phyloP scores from a whole-genome alignment of 1,140 invertebrate species.

The Zophobas morio region DNA sequence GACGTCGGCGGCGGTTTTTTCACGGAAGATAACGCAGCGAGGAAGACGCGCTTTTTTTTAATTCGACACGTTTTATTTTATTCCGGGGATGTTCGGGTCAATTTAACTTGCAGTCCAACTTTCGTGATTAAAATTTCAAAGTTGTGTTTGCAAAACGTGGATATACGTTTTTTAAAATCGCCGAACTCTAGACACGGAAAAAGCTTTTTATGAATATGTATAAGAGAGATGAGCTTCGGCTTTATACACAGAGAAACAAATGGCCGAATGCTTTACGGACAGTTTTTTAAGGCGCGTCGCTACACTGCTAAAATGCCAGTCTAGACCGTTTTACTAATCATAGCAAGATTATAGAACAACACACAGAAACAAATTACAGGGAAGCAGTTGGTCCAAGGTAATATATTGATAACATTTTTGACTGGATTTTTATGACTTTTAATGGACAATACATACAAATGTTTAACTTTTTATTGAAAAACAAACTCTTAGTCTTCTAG shows the following conservation, averaged over 20 bases:
- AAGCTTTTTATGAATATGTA: slow-evolving; percentile 53
- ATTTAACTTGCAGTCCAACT: slow-evolving; percentile 38
- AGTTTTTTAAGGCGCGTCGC: slow-evolving; percentile 26
- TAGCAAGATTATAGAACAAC: background rate
- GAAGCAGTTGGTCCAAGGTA: background rate
- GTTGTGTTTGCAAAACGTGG: slow-evolving; percentile 36
- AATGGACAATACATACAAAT: background rate
- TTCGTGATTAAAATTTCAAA: slow-evolving; percentile 39
- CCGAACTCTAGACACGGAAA: slow-evolving; percentile 47
- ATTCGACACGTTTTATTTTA: slow-evolving; percentile 18
- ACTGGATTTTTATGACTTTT: too few relatives aligned
- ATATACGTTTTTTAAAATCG: slow-evolving; percentile 44
- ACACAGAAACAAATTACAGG: too few relatives aligned
- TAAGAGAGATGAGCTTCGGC: slow-evolving; percentile 45
- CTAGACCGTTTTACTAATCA: background rate
- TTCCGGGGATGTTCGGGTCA: background rate
- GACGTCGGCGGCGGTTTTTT: slow-evolving; percentile 17
- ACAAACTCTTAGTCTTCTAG: background rate
- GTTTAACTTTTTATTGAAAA: background rate
- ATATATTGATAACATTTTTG: background rate
- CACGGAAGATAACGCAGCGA: background rate
- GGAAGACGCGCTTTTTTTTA: background rate
- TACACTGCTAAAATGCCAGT: slow-evolving; percentile 39
- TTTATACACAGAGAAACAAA: slow-evolving; percentile 47
- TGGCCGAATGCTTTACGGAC: slow-evolving; percentile 43